These are phyloP conservation scores for Eupithecia vulgata DNA, from an alignment of 2,888 invertebrate genomes.

Conservation along the genomic window DNA sequence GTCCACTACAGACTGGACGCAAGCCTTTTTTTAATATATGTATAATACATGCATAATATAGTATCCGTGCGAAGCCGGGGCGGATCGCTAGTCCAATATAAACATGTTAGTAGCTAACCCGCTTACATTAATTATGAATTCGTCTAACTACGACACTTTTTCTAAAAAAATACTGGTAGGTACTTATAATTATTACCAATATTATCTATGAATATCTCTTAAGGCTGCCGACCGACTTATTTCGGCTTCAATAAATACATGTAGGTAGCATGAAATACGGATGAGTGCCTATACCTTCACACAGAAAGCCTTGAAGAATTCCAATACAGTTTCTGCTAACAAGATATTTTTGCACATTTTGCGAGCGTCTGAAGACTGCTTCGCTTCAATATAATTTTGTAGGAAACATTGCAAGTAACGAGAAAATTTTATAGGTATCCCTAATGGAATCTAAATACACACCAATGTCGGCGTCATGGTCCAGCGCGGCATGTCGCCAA, in stretches of 20 bases:
- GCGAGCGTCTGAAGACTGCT: background rate
- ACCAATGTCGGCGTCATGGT: background rate
- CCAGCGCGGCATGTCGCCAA: too few species aligned
- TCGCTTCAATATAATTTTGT: conserved; percentile 9
- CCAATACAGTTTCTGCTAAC: background rate
- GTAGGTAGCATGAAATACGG: background rate
- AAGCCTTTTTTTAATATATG: too few species aligned
- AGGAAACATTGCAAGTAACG: conserved; percentile 9
- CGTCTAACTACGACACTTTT: too few species aligned
- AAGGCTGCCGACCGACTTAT: background rate
- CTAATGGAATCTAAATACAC: background rate
- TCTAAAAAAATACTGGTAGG: too few species aligned
- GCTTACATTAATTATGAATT: too few species aligned
- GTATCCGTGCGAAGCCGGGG: too few species aligned
- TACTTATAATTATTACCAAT: background rate
- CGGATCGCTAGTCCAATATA: too few species aligned
- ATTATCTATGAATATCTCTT: background rate
- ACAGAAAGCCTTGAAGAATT: background rate
- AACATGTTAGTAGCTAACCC: too few species aligned
- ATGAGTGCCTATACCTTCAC: background rate
- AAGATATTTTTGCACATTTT: conserved; percentile 11
- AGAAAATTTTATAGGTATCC: conserved; percentile 6
- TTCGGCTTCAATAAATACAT: background rate
- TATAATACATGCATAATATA: too few species aligned
- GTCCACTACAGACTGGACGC: too few species aligned